phyloP scores from a whole-genome alignment of 2,888 invertebrate genomes.

The Polia nebulosa region DNA sequence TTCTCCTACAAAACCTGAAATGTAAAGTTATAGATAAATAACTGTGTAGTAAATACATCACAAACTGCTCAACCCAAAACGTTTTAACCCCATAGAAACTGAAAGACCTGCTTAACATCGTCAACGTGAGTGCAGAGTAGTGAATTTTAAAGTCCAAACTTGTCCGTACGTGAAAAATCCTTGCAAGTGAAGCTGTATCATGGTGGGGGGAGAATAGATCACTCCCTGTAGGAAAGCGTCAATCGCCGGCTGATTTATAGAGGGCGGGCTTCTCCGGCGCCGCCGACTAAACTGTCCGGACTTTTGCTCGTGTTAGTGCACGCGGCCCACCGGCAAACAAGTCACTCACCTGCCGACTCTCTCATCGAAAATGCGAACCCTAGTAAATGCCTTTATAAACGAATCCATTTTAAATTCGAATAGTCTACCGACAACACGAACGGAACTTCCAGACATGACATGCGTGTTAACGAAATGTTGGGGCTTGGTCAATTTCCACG shows the following conservation, averaged over 20 bases:
- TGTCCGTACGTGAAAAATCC: constrained; percentile 81
- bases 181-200: constrained; percentile 87
- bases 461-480: constrained; percentile 88
- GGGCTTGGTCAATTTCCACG: constrained; percentile 84
- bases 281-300: constrained; percentile 87
- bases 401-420: constrained; percentile 89
- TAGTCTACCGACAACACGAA: constrained; percentile 87
- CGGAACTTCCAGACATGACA: constrained; percentile 88
- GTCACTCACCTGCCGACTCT: constrained; percentile 89
- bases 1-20: too few species aligned
- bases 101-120: constrained; percentile 51
- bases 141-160: constrained; percentile 73
- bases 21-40: neutral
- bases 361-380: constrained; percentile 89
- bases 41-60: neutral
- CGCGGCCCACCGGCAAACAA: constrained; percentile 87
- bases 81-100: constrained; percentile 39
- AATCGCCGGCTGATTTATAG: constrained; percentile 90
- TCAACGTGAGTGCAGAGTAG: constrained; percentile 66
- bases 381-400: constrained; percentile 89
- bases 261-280: constrained; percentile 80
- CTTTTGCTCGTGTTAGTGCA: constrained; percentile 86
- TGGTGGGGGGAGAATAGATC: constrained; percentile 88
- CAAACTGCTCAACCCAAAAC: constrained; percentile 22
- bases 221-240: constrained; percentile 90